Percentiles rank a stretch among this genome's conserved stretches.
Evolutionary conservation across 2,888 invertebrate species (phyloP).

Genomic region (Drosophila meridionalis): DNA sequence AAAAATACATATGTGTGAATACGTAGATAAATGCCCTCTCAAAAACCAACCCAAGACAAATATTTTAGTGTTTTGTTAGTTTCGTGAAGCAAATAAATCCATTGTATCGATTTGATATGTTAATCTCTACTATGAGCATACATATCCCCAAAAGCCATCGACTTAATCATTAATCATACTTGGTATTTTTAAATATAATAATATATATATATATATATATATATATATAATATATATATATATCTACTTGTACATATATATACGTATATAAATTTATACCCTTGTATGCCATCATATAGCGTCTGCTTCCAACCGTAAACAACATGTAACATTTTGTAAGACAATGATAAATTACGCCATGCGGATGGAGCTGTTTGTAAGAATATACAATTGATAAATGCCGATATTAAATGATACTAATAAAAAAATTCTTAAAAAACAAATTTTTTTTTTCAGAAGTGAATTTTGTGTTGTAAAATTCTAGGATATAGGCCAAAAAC

Average conservation of each 20-base stretch:
- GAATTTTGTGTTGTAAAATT: neutral
- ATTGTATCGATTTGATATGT: constrained; percentile 15
- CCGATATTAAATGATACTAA: neutral
- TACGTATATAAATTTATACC: neutral
- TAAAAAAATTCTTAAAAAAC: too few species aligned
- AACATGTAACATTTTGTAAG: neutral
- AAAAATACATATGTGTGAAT: neutral
- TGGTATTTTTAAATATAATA: too few species aligned
- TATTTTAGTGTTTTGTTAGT: constrained; percentile 14
- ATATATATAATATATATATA: neutral
- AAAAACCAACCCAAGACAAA: constrained; percentile 4
- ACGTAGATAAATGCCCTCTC: neutral
- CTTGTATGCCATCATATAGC: neutral
- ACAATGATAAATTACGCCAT: neutral
- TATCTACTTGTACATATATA: constrained; percentile 3
- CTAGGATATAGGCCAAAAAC: neutral
- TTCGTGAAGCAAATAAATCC: constrained; percentile 24
- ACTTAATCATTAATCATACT: too few species aligned
- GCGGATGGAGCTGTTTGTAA: neutral
- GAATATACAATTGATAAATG: neutral
- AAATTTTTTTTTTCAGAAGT: neutral
- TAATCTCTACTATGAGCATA: too few species aligned
- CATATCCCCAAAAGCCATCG: too few species aligned
- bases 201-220: neutral
- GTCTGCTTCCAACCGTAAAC: neutral